phyloP scores from a whole-genome alignment of 1,140 invertebrate genomes.

The Pemphigus obesinymphae region DNA sequence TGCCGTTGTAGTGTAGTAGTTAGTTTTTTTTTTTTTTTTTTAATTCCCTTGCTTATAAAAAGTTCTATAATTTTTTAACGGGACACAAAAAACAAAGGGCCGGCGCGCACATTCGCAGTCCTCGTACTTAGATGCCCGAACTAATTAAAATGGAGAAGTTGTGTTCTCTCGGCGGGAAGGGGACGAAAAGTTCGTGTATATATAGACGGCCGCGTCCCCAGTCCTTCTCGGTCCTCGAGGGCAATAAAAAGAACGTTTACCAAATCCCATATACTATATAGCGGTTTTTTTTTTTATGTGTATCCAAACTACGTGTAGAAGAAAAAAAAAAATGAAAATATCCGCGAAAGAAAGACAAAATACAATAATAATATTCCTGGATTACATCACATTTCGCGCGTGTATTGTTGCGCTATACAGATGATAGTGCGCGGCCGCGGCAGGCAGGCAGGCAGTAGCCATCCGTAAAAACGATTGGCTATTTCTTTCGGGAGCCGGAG shows the following conservation, averaged over 20 bases:
- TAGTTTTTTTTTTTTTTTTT: slow-evolving; percentile 4
- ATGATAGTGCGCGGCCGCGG: background rate
- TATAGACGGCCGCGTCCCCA: background rate
- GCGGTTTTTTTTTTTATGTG: too few relatives aligned
- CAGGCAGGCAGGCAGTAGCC: background rate
- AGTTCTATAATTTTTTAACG: slow-evolving; percentile 38
- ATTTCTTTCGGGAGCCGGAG: slow-evolving; percentile 16
- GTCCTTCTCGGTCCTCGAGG: background rate
- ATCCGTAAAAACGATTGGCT: slow-evolving; percentile 40
- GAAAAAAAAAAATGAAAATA: too few relatives aligned
- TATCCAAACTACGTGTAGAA: too few relatives aligned
- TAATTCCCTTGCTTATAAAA: slow-evolving; percentile 37
- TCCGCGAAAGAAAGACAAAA: too few relatives aligned
- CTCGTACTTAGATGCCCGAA: background rate
- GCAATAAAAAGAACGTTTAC: slow-evolving; percentile 29
- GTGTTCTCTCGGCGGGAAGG: slow-evolving; percentile 3
- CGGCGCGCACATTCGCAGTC: background rate
- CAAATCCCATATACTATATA: background rate
- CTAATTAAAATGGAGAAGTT: slow-evolving; percentile 42
- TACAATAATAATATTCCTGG: background rate
- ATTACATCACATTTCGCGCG: background rate
- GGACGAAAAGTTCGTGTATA: slow-evolving; percentile 15
- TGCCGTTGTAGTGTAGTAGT: background rate
- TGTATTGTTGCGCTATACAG: background rate
- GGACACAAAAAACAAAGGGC: background rate